These are phyloP conservation scores for Pollenia griseotomentosa DNA, from an alignment of 2,888 invertebrate genomes.

Conservation along the genomic window DNA sequence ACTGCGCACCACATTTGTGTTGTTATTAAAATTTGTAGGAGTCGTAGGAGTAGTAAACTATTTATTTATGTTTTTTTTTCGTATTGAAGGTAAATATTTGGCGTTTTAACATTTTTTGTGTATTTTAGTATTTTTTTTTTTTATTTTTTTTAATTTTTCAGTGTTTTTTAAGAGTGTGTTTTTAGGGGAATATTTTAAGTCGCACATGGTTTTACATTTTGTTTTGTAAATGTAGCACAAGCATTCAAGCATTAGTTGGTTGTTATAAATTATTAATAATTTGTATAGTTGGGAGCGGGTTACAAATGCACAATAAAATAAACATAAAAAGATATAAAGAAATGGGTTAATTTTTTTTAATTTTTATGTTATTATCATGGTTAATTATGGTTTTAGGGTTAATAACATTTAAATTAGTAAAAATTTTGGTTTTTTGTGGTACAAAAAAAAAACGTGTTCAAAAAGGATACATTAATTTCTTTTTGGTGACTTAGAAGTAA, in stretches of 20 bases:
- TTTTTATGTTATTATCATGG: slow-evolving; percentile 17
- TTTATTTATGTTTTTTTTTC: slow-evolving; percentile 56
- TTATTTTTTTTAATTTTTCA: slow-evolving; percentile 29
- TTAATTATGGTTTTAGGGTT: slow-evolving; percentile 59
- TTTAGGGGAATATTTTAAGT: slow-evolving; percentile 22
- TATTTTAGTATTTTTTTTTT: too few species aligned
- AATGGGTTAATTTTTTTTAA: slow-evolving; percentile 54
- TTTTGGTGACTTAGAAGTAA: slow-evolving; percentile 39
- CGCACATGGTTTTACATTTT: slow-evolving; percentile 33
- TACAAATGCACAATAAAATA: slow-evolving; percentile 65
- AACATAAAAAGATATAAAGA: slow-evolving; percentile 58
- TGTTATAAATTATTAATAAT: slow-evolving; percentile 49
- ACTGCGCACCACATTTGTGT: slow-evolving; percentile 86
- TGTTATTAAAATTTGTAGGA: slow-evolving; percentile 86
- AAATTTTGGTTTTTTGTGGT: slow-evolving; percentile 18
- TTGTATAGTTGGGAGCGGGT: slow-evolving; percentile 57
- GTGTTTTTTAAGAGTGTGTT: slow-evolving; percentile 61
- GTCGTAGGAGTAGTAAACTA: slow-evolving; percentile 84
- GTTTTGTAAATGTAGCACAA: slow-evolving; percentile 61
- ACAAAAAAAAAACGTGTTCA: slow-evolving; percentile 40
- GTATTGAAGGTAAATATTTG: slow-evolving; percentile 14
- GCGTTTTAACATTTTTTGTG: slow-evolving; percentile 33
- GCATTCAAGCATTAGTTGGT: slow-evolving; percentile 71
- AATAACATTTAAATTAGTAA: slow-evolving; percentile 21
- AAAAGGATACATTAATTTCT: slow-evolving; percentile 37